Conservation (phyloP, 2,797 vertebrate species). For the Ctenosaura bakeri region DNA sequence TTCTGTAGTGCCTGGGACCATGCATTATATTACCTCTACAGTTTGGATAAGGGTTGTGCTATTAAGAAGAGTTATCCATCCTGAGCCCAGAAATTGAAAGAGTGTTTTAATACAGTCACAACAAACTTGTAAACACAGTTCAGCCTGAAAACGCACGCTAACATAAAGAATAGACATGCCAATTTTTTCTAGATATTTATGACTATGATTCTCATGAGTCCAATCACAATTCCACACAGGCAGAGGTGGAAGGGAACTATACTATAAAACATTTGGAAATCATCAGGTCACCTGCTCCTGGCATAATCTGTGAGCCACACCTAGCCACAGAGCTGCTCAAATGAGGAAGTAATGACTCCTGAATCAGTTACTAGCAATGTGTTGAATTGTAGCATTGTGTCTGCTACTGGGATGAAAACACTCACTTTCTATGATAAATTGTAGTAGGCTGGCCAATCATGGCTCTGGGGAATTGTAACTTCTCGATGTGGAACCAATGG, state of each 20-base stretch:
- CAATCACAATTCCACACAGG: background rate
- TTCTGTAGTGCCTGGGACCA: background rate
- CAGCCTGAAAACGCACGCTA: slow-evolving; percentile 41
- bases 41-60: background rate
- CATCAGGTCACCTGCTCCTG: no score
- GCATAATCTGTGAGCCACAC: background rate
- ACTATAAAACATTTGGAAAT: background rate
- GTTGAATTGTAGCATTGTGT: slow-evolving; percentile 52
- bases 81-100: background rate
- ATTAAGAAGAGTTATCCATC: background rate
- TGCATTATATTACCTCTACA: background rate
- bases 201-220: background rate
- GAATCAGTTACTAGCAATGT: slow-evolving; percentile 56
- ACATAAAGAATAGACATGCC: background rate
- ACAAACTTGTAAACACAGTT: background rate
- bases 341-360: slow-evolving; percentile 57
- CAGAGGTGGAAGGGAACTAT: background rate
- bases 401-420: slow-evolving; percentile 19
- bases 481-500: background rate
- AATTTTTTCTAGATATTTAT: background rate
- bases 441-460: background rate
- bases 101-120: background rate
- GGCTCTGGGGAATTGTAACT: background rate
- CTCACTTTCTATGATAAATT: background rate
- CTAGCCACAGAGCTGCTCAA: slow-evolving; percentile 7